Evolutionary conservation across 2,797 vertebrate genomes (phyloP).

Genomic region (Alosa sapidissima): DNA sequence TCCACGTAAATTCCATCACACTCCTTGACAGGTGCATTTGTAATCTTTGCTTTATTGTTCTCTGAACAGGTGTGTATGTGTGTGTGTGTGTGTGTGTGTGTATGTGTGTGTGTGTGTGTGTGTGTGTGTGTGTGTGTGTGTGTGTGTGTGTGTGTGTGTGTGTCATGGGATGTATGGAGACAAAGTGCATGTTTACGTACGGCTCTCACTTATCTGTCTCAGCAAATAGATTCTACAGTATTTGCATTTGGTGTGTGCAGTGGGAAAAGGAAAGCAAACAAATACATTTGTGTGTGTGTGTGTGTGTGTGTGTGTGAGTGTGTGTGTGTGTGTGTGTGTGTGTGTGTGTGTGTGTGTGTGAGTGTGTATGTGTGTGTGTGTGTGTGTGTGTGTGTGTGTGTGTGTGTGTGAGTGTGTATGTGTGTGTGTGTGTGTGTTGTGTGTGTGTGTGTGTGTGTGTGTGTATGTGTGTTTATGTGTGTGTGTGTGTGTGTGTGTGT

Average conservation of each 20-base stretch:
- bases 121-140: background rate
- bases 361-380: slow-evolving; percentile 11
- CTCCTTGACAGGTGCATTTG: background rate
- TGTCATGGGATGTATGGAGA: background rate
- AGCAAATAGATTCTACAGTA: background rate
- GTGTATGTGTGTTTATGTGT: too few relatives aligned
- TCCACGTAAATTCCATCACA: background rate
- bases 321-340: background rate
- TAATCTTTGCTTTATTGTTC: slow-evolving; percentile 14
- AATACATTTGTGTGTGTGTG: background rate
- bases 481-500: slow-evolving; percentile 17
- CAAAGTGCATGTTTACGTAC: slow-evolving; percentile 11
- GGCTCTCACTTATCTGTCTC: background rate
- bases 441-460: background rate
- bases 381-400: slow-evolving; percentile 11
- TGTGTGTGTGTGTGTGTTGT: background rate
- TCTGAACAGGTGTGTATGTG: background rate
- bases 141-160: background rate
- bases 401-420: background rate
- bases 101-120: background rate
- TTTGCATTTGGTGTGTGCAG: slow-evolving; percentile 6
- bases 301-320: slow-evolving; percentile 19
- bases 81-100: background rate
- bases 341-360: background rate
- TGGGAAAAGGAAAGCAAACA: background rate